phyloP scores from a whole-genome alignment of 2,113 vertebrate genomes.

The Pluvianellus socialis region DNA sequence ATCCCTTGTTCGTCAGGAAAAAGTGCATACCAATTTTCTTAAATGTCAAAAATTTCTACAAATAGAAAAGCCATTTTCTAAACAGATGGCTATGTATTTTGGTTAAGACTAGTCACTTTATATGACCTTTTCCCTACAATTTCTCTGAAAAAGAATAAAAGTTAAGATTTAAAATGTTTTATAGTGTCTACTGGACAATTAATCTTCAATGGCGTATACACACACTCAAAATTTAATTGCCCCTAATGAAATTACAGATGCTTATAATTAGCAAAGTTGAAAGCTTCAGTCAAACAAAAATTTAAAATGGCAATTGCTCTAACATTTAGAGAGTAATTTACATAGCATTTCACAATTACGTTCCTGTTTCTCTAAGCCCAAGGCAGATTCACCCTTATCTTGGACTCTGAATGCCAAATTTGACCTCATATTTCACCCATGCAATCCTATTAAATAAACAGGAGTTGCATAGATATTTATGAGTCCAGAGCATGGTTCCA shows the following conservation, averaged over 20 bases:
- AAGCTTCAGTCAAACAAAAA: background rate
- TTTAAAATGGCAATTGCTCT: background rate
- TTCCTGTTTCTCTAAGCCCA: background rate
- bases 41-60: background rate
- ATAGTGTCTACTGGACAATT: background rate
- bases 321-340: background rate
- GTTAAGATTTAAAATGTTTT: background rate
- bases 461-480: background rate
- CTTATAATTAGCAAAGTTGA: background rate
- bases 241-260: background rate
- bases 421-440: background rate
- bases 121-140: background rate
- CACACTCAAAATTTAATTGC: background rate
- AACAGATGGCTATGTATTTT: background rate
- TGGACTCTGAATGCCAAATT: background rate
- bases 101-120: background rate
- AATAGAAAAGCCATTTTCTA: background rate
- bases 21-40: background rate
- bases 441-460: conserved; percentile 27
- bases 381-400: background rate
- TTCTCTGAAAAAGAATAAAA: background rate
- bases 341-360: background rate
- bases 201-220: background rate
- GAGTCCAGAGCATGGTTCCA: background rate
- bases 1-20: background rate